Evolutionary conservation across 2,797 vertebrate genomes (phyloP), one percentile per base, ranked within the genome.

Genomic region (Gymnocypris eckloni): DNA sequence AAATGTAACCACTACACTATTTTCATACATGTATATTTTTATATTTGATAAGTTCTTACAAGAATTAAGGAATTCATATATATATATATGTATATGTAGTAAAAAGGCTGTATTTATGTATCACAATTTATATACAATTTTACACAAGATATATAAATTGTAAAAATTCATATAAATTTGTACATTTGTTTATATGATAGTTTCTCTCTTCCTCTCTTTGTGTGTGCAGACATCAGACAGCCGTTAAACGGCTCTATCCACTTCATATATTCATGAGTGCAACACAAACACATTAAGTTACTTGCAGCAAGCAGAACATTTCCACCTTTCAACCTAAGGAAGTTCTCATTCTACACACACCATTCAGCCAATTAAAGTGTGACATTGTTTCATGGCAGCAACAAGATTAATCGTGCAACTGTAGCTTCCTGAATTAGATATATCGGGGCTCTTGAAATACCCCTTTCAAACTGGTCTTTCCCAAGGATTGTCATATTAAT

Each of bases 381-480:
- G 82, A 84, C 86, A 78, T 86, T 89, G 86, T 88, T 90, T 66
- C 87, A 78, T 85, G 66, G 79, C 89, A 85, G 88, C 22, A 2
- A 86, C 84, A 89, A 92, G 92, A 94, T 94, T 90, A 91, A 94
- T 94, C 88, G 84, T 89, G 69, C 25, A 79, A 90, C 91, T 89
- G 90, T 90, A 87, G 90, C 91, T 90, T 91, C 89, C 91, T 92
- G 91, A 93, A 92, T 93, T 91, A 93, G 92, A 94, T 93, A 86
- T 92, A 94, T 93, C 84, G 83, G 88, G 69, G 77, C 89, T 91
- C 92, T 93, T 94, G 92, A 94, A 93, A 92, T 86, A 91, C 90
- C 92, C 88, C 90, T 93, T 87, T 82, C 91, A 90, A 92, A 90
- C 84, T 37, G 86, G 89, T 90, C 90, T 92, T 93, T 92, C 91